A percentile compares a stretch with the other conserved stretches of the same genome.
These are phyloP conservation scores for Pammene aurita DNA, from an alignment of 2,888 invertebrate genomes.

Conservation along the genomic window DNA sequence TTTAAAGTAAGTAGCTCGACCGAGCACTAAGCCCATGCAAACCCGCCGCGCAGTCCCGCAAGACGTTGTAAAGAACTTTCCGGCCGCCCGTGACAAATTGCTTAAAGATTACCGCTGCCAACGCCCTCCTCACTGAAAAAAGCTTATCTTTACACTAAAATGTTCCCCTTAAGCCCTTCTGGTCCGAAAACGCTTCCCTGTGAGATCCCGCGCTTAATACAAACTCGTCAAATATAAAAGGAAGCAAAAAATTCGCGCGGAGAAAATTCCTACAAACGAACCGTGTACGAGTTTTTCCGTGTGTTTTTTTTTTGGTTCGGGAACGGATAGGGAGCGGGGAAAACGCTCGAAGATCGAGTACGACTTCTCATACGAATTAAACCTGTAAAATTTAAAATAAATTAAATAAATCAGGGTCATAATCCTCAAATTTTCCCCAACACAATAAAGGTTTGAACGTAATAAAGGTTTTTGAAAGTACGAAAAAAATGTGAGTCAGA, in stretches of 20 bases:
- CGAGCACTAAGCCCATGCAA: constrained; percentile 21
- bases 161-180: not conserved
- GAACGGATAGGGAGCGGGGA: constrained; percentile 2
- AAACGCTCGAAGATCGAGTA: not conserved
- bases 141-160: not conserved
- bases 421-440: too few species aligned
- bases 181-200: constrained; percentile 44
- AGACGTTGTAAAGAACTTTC: constrained; percentile 48
- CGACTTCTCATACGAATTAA: not conserved
- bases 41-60: constrained; percentile 41
- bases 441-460: too few species aligned
- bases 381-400: not conserved
- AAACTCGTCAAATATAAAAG: constrained; percentile 48
- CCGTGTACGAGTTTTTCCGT: constrained; percentile 40
- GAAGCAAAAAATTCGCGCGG: constrained; percentile 42
- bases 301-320: constrained; percentile 36
- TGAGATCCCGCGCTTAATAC: constrained; percentile 45
- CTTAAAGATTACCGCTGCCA: constrained; percentile 54
- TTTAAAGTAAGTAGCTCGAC: constrained; percentile 37
- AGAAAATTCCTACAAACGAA: constrained; percentile 44
- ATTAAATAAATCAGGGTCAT: not conserved
- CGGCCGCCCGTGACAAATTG: constrained; percentile 54
- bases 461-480: too few species aligned
- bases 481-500: too few species aligned
- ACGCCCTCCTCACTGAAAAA: not conserved